phyloP scores from a whole-genome alignment of 2,113 vertebrate genomes.

The Protobothrops mucrosquamatus region DNA sequence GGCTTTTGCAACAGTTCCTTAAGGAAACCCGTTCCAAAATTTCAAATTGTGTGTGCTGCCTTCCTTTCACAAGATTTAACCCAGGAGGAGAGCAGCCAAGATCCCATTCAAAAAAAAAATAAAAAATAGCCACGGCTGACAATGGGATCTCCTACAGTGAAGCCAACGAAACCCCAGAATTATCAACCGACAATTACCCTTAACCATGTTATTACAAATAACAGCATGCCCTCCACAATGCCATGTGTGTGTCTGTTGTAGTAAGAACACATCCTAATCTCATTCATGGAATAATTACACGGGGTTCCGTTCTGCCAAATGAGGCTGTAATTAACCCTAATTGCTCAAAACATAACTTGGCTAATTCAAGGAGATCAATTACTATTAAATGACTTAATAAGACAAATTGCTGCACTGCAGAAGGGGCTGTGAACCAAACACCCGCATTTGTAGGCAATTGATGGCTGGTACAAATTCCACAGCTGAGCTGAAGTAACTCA shows the following conservation, averaged over 20 bases:
- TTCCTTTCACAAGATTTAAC: not conserved
- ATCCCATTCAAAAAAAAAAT: slow-evolving; percentile 34
- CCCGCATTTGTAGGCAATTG: not conserved
- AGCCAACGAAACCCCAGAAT: slow-evolving; percentile 62
- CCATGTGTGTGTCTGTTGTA: slow-evolving; percentile 67
- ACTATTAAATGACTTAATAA: slow-evolving; percentile 87
- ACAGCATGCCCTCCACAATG: slow-evolving; percentile 67
- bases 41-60: not conserved
- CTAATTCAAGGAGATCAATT: slow-evolving; percentile 88
- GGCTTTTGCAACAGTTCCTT: not conserved
- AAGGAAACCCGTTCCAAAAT: not conserved
- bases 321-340: slow-evolving; percentile 95
- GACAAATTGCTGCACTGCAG: slow-evolving; percentile 79
- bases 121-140: slow-evolving; percentile 41
- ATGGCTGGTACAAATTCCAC: rapidly evolving
- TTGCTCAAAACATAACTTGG: slow-evolving; percentile 82
- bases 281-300: slow-evolving; percentile 83
- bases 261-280: slow-evolving; percentile 71
- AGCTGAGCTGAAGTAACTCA: rapidly evolving
- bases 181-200: slow-evolving; percentile 81
- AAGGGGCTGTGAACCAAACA: slow-evolving; percentile 18
- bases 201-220: slow-evolving; percentile 83
- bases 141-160: slow-evolving; percentile 60
- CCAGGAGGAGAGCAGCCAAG: slow-evolving; percentile 1
- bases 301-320: slow-evolving; percentile 84